Evolutionary conservation across 2,888 invertebrate species (phyloP).

Genomic region (Stenoptilia bipunctidactyla): DNA sequence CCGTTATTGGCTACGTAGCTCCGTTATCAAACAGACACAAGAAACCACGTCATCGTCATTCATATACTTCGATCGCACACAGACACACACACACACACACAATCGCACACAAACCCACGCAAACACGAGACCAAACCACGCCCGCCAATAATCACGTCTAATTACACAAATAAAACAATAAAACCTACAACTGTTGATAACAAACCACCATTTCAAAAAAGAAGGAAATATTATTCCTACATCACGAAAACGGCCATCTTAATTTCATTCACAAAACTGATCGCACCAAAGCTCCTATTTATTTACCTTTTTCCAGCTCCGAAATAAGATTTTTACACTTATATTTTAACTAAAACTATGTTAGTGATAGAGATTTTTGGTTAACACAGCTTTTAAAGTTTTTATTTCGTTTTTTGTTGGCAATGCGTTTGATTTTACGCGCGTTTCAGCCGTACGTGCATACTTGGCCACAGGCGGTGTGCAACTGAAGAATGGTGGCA

Average conservation of each 20-base stretch:
- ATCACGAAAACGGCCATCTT: conserved; percentile 60
- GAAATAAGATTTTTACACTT: conserved; percentile 23
- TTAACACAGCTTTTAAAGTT: conserved; percentile 23
- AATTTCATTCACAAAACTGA: conserved; percentile 70
- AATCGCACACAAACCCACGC: conserved; percentile 15
- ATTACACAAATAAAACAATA: conserved; percentile 29
- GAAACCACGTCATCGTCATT: conserved; percentile 58
- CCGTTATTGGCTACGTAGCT: conserved; percentile 14
- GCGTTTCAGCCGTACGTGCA: conserved; percentile 27
- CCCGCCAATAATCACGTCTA: conserved; percentile 20
- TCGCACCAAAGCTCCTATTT: conserved; percentile 48
- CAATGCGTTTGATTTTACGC: conserved; percentile 32
- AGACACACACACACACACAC: conserved; percentile 33
- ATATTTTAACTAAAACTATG: neutral
- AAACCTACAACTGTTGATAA: conserved; percentile 7
- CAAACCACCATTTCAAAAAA: neutral
- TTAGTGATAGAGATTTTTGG: neutral
- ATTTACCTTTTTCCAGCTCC: conserved; percentile 54
- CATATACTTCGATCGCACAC: conserved; percentile 61
- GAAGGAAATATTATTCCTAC: conserved; percentile 19
- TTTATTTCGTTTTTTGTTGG: conserved; percentile 39
- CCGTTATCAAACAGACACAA: conserved; percentile 56
- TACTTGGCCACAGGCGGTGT: conserved; percentile 32
- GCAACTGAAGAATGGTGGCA: conserved; percentile 68
- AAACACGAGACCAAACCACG: conserved; percentile 12